Evolutionary conservation across 2,888 invertebrate species (phyloP), one percentile per base, ranked within the genome.

Genomic region (Fragum fragum): DNA sequence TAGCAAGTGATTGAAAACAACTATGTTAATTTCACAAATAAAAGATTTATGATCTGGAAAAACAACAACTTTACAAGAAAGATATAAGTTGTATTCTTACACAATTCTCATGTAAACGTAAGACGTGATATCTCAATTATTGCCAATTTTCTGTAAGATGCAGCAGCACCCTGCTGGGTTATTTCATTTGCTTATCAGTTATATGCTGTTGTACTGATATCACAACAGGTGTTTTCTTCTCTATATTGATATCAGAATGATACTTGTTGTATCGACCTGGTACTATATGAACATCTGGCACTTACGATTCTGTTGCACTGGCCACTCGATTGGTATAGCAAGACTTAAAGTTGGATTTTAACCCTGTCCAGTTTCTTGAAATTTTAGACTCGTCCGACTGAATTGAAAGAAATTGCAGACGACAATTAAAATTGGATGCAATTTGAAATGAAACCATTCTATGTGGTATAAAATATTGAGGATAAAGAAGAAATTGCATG

Each of bases 61-160:
- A n/a, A n/a, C n/a, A n/a, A n/a, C n/a, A n/a, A n/a, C n/a, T n/a
- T n/a, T n/a, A n/a, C n/a, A n/a, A n/a, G n/a, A n/a, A n/a, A n/a
- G n/a, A n/a, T n/a, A n/a, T n/a, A n/a, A n/a, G n/a, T n/a, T n/a
- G n/a, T n/a, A n/a, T n/a, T n/a, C n/a, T n/a, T n/a, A n/a, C n/a
- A n/a, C n/a, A n/a, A n/a, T n/a, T n/a, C 47, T 47, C 3, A 16
- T 16, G 18, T 47, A n/a, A 18, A 16, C 2, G 47, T 18, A 9
- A 9, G 14, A 36, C 32, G 32, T 47, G 47, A n/a, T 14, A 18
- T 47, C 2, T 47, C 47, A 47, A 47, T 47, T 18, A 47, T 47
- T 47, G 47, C 18, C 47, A 47, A 47, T 47, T 47, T 47, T 47
- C 47, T 47, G n/a, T 47, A 47, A 47, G n/a, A 18, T 47, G 47